A percentile compares a stretch with the other conserved stretches of the same genome.
phyloP scores from a whole-genome alignment of 2,113 vertebrate species.

The Coptodon rendalli region DNA sequence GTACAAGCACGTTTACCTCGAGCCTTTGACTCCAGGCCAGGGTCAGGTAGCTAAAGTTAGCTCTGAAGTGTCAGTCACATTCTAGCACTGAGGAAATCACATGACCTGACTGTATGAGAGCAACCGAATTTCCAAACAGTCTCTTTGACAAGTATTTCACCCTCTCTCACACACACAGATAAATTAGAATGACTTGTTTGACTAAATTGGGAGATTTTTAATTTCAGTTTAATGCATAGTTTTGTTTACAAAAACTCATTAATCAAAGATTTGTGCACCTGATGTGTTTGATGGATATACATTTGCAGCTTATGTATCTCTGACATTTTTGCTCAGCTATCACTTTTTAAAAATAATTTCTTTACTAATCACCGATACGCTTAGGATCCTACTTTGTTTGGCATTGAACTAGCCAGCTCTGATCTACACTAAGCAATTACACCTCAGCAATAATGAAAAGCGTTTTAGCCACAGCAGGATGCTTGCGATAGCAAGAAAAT shows the following conservation, averaged over 20 bases:
- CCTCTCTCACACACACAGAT: background rate
- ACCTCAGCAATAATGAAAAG: background rate
- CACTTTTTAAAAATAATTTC: background rate
- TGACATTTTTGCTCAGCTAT: background rate
- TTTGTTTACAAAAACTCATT: background rate
- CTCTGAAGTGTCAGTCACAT: background rate
- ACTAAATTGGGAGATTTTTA: background rate
- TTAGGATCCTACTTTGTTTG: background rate
- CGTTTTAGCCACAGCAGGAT: background rate
- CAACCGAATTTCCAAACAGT: background rate
- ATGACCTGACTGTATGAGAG: background rate
- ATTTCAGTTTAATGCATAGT: background rate
- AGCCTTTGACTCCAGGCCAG: background rate
- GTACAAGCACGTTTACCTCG: fast-evolving
- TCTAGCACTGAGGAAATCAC: background rate
- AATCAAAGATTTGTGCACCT: background rate
- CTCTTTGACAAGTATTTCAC: background rate
- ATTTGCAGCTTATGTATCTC: background rate
- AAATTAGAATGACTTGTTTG: background rate
- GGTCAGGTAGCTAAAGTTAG: background rate
- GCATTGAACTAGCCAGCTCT: background rate
- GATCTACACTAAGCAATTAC: constrained; percentile 7
- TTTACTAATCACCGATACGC: background rate
- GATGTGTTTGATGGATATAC: background rate
- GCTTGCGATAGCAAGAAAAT: background rate